Evolutionary conservation across 1,140 invertebrate species (phyloP), one percentile per base, ranked within the genome.

Genomic region (Hycleus phaleratus): DNA sequence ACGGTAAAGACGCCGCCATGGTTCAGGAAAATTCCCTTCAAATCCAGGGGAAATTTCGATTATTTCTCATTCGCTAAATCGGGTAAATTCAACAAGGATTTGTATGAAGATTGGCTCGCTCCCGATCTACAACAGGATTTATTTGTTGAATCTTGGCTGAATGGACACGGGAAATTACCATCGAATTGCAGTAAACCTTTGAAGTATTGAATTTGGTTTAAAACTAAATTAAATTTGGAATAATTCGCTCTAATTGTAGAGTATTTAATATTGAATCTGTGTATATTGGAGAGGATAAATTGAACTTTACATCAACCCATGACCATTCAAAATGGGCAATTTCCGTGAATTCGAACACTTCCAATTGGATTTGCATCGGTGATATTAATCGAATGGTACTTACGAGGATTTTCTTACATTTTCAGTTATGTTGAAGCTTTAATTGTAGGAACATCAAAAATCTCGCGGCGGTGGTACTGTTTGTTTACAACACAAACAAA

Each of bases 251-350:
- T 47, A 25, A 46, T 77, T 80, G n/a, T 63, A 85, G 82, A 67
- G 82, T 90, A 0, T 76, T 81, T 18, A 90, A 91, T 68, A 78
- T 92, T 18, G 70, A 84, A 61, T 75, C 80, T 0, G 73, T 88
- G 7, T 72, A 77, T 56, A 75, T 85, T 12, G 64, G 73, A 0
- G 69, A 74, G 7, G 74, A 77, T 1, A 73, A 81, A 51, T 77
- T 85, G 46, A 71, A 76, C 24, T 95, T 93, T 69, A 80, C 79
- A n/a, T 86, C 83, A 2, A 81, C 83, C 24, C 78, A 81, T 44
- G 93, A 97, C 75, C 95, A 97, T 74, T 91, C 92, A 0, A 97
- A 97, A 74, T 96, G 93, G 93, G 87, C 89, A 0, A 82, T 95
- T 3, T 79, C 87, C 0, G 73, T 72, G 3, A 75, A 76, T 42